phyloP scores from a whole-genome alignment of 92 coral and sea anemone species.

The Porites evermanni region DNA sequence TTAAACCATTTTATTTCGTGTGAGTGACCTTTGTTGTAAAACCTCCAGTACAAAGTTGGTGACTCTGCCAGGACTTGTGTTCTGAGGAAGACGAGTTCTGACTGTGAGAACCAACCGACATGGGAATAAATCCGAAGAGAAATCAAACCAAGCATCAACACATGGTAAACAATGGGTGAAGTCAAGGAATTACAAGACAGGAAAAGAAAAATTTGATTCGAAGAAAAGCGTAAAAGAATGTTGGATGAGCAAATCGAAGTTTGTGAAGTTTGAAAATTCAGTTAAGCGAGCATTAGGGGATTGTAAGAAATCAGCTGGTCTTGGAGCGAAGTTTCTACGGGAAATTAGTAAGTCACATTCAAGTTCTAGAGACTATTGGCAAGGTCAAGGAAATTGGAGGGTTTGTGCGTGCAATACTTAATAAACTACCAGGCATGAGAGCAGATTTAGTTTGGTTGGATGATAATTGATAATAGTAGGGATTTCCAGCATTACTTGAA shows the following conservation, averaged over 20 bases:
- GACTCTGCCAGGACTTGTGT: too few relatives aligned
- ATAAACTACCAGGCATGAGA: conserved; percentile 55
- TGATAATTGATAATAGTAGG: conserved; percentile 70
- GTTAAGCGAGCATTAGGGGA: not conserved
- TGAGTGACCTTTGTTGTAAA: too few relatives aligned
- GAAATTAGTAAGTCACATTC: conserved; percentile 48
- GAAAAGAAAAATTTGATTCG: not conserved
- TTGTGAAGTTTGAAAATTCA: conserved; percentile 19
- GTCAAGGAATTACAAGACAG: too few relatives aligned
- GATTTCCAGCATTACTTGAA: conserved; percentile 48
- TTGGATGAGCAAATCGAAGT: conserved; percentile 34
- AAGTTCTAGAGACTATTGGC: conserved; percentile 64
- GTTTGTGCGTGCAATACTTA: conserved; percentile 19
- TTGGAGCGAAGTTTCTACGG: conserved; percentile 35
- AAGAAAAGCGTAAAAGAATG: conserved; percentile 25
- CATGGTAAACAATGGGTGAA: too few relatives aligned
- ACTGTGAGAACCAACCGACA: too few relatives aligned
- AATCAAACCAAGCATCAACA: too few relatives aligned
- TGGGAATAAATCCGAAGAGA: too few relatives aligned
- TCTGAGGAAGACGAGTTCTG: too few relatives aligned
- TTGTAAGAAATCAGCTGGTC: conserved; percentile 2
- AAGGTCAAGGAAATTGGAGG: conserved; percentile 38
- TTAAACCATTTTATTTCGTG: too few relatives aligned
- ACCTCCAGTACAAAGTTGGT: too few relatives aligned
- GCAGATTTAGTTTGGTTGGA: conserved; percentile 61